Evolutionary conservation across 1,140 invertebrate genomes (phyloP), one percentile per base, ranked within the genome.

Genomic region (Drosophila ohnishii): DNA sequence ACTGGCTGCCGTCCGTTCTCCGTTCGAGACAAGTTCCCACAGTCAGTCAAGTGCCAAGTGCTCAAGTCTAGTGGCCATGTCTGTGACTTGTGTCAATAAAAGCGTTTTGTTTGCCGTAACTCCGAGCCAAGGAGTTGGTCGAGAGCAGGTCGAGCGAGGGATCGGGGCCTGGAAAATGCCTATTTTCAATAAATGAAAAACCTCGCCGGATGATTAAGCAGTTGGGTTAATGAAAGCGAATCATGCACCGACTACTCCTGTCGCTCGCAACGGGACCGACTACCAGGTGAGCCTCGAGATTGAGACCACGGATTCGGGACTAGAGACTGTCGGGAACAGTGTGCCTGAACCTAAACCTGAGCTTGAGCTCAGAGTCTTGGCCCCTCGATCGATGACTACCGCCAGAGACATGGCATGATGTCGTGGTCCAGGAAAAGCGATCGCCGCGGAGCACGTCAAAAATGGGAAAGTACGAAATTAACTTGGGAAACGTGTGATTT

Each of bases 401-500:
- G 37, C 34, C 3, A n/a, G 30, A n/a, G 65, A 71, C 70, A 51
- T 61, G 67, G 32, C 67, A 72, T 69, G 47, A 72, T 55, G 65
- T 69, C 62, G 65, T 69, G 62, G 79, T 82, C 79, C 79, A 82
- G 80, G 80, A 82, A 82, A 82, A 82, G 59, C 67, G 51, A 58
- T 61, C 57, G 42, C 50, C 44, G 57, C 75, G 62, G 76, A 78
- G 76, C 72, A 80, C 77, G 81, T 85, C 80, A 85, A 85, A 84
- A 84, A 84, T 84, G 77, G 83, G 82, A 86, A 86, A 86, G 82
- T 86, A 86, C 83, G 51, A 86, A 86, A 82, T 86, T 82, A 86
- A 82, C 71, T 75, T 55, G 35, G 81, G 78, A 86, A 86, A 87
- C 82, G 82, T 86, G 82, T 86, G 82, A 86, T 86, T 86, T 86